These are phyloP conservation scores for Passer domesticus DNA, from an alignment of 2,113 vertebrate species.

Conservation along the genomic window DNA sequence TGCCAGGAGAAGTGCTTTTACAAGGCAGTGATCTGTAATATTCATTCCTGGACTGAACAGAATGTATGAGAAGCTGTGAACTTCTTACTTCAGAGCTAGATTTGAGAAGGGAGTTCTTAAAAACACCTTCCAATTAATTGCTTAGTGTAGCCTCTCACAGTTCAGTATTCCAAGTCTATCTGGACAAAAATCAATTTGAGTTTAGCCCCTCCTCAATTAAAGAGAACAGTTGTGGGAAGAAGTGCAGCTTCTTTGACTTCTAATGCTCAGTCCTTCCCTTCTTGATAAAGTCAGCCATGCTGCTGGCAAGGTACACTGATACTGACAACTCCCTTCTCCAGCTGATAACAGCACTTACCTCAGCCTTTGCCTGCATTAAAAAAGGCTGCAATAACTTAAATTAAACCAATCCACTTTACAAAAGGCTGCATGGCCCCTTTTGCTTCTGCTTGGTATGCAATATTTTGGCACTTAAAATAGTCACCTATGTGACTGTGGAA, in stretches of 20 bases:
- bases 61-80: not conserved
- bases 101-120: not conserved
- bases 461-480: not conserved
- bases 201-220: not conserved
- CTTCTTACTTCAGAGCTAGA: not conserved
- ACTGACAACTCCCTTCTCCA: not conserved
- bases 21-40: not conserved
- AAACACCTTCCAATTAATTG: not conserved
- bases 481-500: not conserved
- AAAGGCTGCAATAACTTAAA: not conserved
- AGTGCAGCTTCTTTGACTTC: not conserved
- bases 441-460: not conserved
- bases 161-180: not conserved
- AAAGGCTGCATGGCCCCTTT: not conserved
- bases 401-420: not conserved
- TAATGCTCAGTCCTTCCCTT: not conserved
- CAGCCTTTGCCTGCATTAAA: not conserved
- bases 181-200: not conserved
- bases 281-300: not conserved
- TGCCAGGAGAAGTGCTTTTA: not conserved
- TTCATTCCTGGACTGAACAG: not conserved
- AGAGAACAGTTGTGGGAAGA: not conserved
- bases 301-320: not conserved
- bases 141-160: not conserved
- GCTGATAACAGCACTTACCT: not conserved